Evolutionary conservation across 2,113 vertebrate genomes (phyloP), one percentile per base, ranked within the genome.

Genomic region (Oncorhynchus masou): DNA sequence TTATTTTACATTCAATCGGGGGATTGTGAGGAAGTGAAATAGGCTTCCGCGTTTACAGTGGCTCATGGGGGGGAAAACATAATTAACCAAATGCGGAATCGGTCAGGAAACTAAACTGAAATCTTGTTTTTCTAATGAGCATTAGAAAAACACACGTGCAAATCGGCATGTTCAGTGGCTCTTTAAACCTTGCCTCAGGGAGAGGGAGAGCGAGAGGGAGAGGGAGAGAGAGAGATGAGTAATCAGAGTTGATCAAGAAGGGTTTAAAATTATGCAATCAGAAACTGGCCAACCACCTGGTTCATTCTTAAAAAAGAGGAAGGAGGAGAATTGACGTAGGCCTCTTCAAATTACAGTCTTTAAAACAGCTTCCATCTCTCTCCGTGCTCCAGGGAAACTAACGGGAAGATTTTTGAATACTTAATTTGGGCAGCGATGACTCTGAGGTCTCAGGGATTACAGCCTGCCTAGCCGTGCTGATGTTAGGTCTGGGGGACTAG

Each of bases 221-320:
- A 7, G 13, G 31, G 5, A 72, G 12, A 31, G 54, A 31, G 49
- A 59, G 51, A 72, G 25, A 16, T 31, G n/a, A 59, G 49, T 31
- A 29, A 59, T 27, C 20, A 59, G 25, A 77, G 74, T 71, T 73
- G 64, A 81, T 80, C 70, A 81, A 79, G 77, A 79, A 68, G 74
- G 71, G 75, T 78, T 78, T 73, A 48, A 81, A 76, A 88, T 82
- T 74, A 81, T 85, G 83, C 71, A 79, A 69, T 59, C 48, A 57
- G 72, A 74, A 68, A 64, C 70, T 81, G 76, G 83, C 74, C 74
- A 73, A 70, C 76, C 62, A 71, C 76, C 80, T 67, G 62, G 60
- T 45, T 45, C 39, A 39, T 71, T 62, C 57, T 73, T 76, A 82
- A 84, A 82, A 68, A 68, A 57, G 49, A 71, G 48, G 49, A 54